Evolutionary conservation across 2,888 invertebrate species (phyloP).

Genomic region (Cataglyphis livida): DNA sequence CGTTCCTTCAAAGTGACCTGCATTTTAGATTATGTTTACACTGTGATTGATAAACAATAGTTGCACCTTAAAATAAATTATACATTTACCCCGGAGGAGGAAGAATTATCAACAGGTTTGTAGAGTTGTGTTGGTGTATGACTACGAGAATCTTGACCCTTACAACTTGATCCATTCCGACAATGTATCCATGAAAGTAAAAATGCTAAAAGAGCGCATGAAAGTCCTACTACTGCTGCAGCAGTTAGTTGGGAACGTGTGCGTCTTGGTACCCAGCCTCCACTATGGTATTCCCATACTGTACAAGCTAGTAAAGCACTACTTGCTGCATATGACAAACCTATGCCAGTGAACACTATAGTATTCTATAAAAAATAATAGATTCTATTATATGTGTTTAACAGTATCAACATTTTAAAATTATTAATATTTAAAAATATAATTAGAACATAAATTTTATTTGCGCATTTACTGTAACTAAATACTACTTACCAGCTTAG

Average conservation of each 20-base stretch:
- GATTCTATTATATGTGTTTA: constrained; percentile 58
- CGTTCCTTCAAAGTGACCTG: constrained; percentile 83
- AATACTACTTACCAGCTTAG: constrained; percentile 89
- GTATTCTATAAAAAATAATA: constrained; percentile 87
- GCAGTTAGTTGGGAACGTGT: constrained; percentile 89
- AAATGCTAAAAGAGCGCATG: constrained; percentile 83
- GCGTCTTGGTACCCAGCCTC: constrained; percentile 90
- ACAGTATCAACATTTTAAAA: constrained; percentile 30
- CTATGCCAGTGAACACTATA: constrained; percentile 91
- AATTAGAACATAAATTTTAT: constrained; percentile 1
- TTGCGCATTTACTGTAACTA: constrained; percentile 1
- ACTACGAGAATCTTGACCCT: constrained; percentile 77
- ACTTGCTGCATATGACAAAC: constrained; percentile 90
- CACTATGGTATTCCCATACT: constrained; percentile 89
- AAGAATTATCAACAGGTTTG: constrained; percentile 84
- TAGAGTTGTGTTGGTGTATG: constrained; percentile 82
- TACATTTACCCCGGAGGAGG: constrained; percentile 82
- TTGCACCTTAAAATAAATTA: constrained; percentile 29
- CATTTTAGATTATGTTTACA: constrained; percentile 34
- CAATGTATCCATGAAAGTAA: constrained; percentile 83
- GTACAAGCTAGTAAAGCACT: constrained; percentile 90
- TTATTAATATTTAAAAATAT: constrained; percentile 25
- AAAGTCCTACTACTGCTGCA: constrained; percentile 82
- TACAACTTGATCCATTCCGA: constrained; percentile 78
- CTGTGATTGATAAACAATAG: not conserved